These are phyloP conservation scores for Corapipo altera DNA, from an alignment of 2,113 vertebrate species.

Conservation along the genomic window DNA sequence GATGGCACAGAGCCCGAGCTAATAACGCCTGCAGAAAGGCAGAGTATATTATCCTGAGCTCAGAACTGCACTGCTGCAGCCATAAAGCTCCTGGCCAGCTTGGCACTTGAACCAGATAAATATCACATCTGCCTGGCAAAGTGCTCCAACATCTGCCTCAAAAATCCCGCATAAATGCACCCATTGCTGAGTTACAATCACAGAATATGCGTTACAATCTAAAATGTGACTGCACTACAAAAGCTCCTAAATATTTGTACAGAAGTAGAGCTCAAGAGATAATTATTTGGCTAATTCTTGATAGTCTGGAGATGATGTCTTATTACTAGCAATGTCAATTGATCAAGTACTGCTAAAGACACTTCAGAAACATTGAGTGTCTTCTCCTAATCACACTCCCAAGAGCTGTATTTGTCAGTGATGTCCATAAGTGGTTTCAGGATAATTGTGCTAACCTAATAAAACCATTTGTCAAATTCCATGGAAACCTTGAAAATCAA, in stretches of 20 bases:
- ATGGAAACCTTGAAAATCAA: background rate
- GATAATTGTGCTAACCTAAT: conserved; percentile 22
- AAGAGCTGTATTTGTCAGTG: background rate
- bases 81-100: conserved; percentile 5
- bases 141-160: conserved; percentile 12
- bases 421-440: background rate
- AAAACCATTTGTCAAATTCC: background rate
- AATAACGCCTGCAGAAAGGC: background rate
- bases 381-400: background rate
- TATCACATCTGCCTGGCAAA: conserved; percentile 35
- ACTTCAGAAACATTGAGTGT: conserved; percentile 15
- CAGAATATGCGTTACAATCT: background rate
- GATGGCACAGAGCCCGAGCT: background rate
- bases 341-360: background rate
- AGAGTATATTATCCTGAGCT: background rate
- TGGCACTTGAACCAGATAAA: background rate
- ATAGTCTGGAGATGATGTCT: background rate
- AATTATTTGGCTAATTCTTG: conserved; percentile 35
- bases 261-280: background rate
- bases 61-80: background rate
- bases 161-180: background rate
- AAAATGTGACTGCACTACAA: background rate
- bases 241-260: conserved; percentile 20
- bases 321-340: background rate
- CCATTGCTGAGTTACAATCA: background rate